Percentiles rank a stretch among this genome's conserved stretches.
Conservation (phyloP, 2,113 vertebrate species). For the Solea solea region DNA sequence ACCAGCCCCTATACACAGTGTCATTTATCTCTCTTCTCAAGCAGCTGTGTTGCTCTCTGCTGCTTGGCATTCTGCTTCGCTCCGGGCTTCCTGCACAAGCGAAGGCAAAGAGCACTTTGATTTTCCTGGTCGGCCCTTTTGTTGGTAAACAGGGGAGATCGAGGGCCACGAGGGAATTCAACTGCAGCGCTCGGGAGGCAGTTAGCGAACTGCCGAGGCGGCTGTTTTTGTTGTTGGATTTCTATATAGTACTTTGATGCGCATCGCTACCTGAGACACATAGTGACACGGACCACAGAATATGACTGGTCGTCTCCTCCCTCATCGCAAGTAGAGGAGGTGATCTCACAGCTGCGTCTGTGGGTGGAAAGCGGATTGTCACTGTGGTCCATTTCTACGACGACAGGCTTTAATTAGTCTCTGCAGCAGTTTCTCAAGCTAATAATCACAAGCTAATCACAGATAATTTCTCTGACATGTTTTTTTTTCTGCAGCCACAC, state of each 20-base stretch:
- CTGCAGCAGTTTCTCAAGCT: slow-evolving; percentile 32
- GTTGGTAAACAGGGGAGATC: slow-evolving; percentile 70
- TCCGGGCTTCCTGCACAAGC: slow-evolving; percentile 70
- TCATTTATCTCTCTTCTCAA: slow-evolving; percentile 53
- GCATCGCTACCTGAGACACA: slow-evolving; percentile 16
- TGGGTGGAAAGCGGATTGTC: slow-evolving; percentile 47
- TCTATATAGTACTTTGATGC: background rate
- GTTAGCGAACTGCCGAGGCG: slow-evolving; percentile 20
- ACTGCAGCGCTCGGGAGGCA: slow-evolving; percentile 13
- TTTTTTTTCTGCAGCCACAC: background rate
- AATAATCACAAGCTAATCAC: slow-evolving; percentile 58
- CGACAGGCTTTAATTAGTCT: slow-evolving; percentile 61
- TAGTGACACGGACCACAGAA: slow-evolving; percentile 16
- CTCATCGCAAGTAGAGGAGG: slow-evolving; percentile 7
- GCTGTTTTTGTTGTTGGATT: slow-evolving; percentile 7
- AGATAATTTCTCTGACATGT: slow-evolving; percentile 42
- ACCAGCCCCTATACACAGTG: slow-evolving; percentile 28
- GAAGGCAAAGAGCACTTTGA: slow-evolving; percentile 79
- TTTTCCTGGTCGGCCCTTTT: slow-evolving; percentile 63
- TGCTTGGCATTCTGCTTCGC: slow-evolving; percentile 78
- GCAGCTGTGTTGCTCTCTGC: slow-evolving; percentile 74
- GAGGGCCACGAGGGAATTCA: slow-evolving; percentile 45
- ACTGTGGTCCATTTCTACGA: slow-evolving; percentile 26
- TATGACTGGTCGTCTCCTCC: slow-evolving; percentile 16
- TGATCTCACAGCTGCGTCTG: slow-evolving; percentile 55